Percentiles rank a stretch among this genome's conserved stretches.
phyloP scores from a whole-genome alignment of 2,888 invertebrate species.

The Macroteleia sp. region DNA sequence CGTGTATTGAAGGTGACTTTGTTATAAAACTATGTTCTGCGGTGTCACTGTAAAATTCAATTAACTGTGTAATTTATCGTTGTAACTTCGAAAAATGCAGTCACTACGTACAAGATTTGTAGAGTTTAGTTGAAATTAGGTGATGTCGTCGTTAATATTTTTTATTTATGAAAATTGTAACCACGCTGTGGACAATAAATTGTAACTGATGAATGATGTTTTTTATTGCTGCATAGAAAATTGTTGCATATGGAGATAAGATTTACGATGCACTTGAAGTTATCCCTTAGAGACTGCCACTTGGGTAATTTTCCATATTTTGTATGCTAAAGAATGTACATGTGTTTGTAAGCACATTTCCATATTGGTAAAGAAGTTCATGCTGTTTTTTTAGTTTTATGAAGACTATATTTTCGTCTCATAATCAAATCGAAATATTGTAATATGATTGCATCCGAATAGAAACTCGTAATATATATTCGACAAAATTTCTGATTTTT shows the following conservation, averaged over 20 bases:
- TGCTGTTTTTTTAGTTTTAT: conserved; percentile 35
- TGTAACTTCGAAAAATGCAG: conserved; percentile 14
- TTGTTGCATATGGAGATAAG: conserved; percentile 33
- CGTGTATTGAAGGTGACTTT: too few species aligned
- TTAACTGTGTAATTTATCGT: conserved; percentile 12
- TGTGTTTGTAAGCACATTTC: conserved; percentile 11
- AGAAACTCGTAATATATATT: background rate
- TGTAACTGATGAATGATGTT: conserved; percentile 13
- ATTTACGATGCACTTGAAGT: conserved; percentile 35
- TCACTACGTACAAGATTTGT: conserved; percentile 20
- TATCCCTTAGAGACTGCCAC: conserved; percentile 30
- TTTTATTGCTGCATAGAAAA: conserved; percentile 41
- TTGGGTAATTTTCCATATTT: conserved; percentile 27
- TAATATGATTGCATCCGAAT: background rate
- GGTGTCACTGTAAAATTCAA: conserved; percentile 21
- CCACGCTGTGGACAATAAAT: conserved; percentile 23
- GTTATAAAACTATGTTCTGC: too few species aligned
- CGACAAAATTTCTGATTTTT: too few species aligned
- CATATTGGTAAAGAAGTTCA: conserved; percentile 27
- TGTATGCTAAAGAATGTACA: background rate
- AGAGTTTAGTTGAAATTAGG: conserved; percentile 24
- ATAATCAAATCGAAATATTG: conserved; percentile 25
- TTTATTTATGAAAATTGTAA: conserved; percentile 28
- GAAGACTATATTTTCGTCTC: conserved; percentile 34
- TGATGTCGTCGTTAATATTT: conserved; percentile 12